Conservation (phyloP, 64 coral and sea anemone genomes). For the Dendrophyllia cribrosa region DNA sequence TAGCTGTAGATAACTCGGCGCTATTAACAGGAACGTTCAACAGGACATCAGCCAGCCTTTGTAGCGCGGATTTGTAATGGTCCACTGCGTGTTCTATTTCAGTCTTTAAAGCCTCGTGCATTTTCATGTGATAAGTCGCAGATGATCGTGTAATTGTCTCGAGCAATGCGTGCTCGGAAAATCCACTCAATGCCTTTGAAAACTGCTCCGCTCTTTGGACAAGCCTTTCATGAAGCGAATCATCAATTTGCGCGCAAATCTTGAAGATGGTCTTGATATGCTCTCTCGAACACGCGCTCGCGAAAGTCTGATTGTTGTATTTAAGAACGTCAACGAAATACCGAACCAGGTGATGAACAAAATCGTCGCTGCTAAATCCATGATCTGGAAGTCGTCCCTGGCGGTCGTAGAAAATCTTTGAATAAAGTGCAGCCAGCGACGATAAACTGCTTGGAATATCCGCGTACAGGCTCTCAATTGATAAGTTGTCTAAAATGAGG, state of each 20-base stretch:
- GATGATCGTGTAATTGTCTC: conserved; percentile 77
- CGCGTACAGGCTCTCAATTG: conserved; percentile 71
- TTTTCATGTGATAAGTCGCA: conserved; percentile 60
- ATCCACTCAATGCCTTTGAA: conserved; percentile 66
- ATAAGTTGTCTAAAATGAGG: conserved; percentile 80
- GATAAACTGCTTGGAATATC: conserved; percentile 89
- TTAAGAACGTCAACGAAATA: conserved; percentile 89
- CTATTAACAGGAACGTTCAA: conserved; percentile 55
- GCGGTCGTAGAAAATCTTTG: conserved; percentile 78
- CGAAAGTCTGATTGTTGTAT: conserved; percentile 86
- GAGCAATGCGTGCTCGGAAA: conserved; percentile 76
- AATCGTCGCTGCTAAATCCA: conserved; percentile 63
- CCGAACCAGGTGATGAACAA: conserved; percentile 78
- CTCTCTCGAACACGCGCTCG: conserved; percentile 85
- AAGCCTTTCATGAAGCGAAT: conserved; percentile 44
- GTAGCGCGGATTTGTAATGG: conserved; percentile 74
- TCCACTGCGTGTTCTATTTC: conserved; percentile 69
- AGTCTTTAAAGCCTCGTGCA: conserved; percentile 83
- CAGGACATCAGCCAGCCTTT: conserved; percentile 66
- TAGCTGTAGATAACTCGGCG: conserved; percentile 13
- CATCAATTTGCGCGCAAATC: conserved; percentile 71
- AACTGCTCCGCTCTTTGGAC: conserved; percentile 59
- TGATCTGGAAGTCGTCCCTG: conserved; percentile 57
- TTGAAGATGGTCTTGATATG: conserved; percentile 78
- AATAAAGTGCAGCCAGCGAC: conserved; percentile 69